These are phyloP conservation scores for Myoxocephalus aenaeus DNA, from an alignment of 2,797 vertebrate genomes.

Conservation along the genomic window DNA sequence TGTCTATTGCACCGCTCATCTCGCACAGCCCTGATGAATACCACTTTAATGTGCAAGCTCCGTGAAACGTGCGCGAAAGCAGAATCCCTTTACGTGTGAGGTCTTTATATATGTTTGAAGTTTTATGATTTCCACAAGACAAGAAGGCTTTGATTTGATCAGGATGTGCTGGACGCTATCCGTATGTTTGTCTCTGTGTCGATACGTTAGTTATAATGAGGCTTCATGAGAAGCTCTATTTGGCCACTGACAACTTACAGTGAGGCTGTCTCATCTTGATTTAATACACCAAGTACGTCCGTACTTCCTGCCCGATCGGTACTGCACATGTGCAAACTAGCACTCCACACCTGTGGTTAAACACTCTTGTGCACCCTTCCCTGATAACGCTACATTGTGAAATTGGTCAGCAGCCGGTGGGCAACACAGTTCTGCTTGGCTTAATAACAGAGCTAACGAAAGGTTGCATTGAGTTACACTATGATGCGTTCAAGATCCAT, in stretches of 20 bases:
- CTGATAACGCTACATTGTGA: not conserved
- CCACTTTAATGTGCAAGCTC: slow-evolving; percentile 37
- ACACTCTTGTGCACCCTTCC: not conserved
- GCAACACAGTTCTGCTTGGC: no score
- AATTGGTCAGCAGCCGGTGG: not conserved
- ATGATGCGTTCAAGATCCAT: not conserved
- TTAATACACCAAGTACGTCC: slow-evolving; percentile 12
- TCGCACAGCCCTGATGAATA: slow-evolving; percentile 55
- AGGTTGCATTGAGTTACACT: not conserved
- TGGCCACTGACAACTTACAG: slow-evolving; percentile 12
- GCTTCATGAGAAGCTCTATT: slow-evolving; percentile 22
- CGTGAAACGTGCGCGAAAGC: not conserved
- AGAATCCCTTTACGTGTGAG: not conserved
- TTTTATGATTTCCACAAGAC: not conserved
- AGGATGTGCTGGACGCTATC: not conserved
- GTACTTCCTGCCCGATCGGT: not conserved
- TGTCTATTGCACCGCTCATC: slow-evolving; percentile 43
- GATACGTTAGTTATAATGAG: slow-evolving; percentile 5
- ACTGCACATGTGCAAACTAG: not conserved
- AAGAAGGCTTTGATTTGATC: not conserved
- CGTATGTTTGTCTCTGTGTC: slow-evolving; percentile 15
- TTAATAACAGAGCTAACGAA: not conserved
- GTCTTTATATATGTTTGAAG: not conserved
- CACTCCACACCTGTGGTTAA: not conserved
- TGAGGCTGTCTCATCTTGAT: slow-evolving; percentile 39